Percentiles rank a stretch among this genome's conserved stretches.
Conservation (phyloP, 2,888 invertebrate genomes). For the Tortrix viridana region DNA sequence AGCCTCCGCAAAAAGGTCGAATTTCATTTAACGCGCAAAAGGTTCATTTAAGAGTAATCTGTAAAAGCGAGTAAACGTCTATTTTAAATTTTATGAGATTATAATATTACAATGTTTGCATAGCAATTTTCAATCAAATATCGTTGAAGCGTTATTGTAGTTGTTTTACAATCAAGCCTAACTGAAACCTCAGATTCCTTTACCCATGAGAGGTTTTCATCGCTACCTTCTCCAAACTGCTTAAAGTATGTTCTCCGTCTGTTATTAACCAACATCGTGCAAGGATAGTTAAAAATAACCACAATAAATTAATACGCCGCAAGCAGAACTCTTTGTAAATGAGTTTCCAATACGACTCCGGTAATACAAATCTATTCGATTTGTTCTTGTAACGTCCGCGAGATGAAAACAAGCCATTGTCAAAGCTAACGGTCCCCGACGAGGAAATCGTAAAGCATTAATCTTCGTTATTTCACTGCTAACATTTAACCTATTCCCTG, state of each 20-base stretch:
- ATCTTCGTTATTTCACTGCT: constrained; percentile 25
- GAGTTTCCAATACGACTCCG: constrained; percentile 35
- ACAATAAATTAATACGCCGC: constrained; percentile 13
- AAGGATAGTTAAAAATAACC: constrained; percentile 4
- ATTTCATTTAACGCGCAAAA: constrained; percentile 27
- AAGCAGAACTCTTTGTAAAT: constrained; percentile 20
- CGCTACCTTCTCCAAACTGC: too few species aligned
- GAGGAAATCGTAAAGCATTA: constrained; percentile 32
- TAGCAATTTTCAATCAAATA: background rate
- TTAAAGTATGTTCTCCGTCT: too few species aligned
- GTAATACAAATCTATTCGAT: constrained; percentile 37
- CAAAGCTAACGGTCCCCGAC: constrained; percentile 21
- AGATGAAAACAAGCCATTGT: constrained; percentile 37
- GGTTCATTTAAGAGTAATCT: constrained; percentile 11
- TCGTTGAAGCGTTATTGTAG: too few species aligned
- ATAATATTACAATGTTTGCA: constrained; percentile 6
- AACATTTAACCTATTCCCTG: constrained; percentile 9
- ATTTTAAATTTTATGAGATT: background rate
- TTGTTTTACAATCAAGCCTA: too few species aligned
- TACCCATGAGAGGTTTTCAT: too few species aligned
- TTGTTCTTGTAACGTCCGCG: constrained; percentile 35
- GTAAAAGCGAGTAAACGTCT: constrained; percentile 7
- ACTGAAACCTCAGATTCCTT: too few species aligned
- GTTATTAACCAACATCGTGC: too few species aligned
- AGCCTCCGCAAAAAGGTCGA: constrained; percentile 8